Percentiles rank a stretch among this genome's conserved stretches.
phyloP scores from a whole-genome alignment of 2,888 invertebrate genomes.

The Phengaris alcon region DNA sequence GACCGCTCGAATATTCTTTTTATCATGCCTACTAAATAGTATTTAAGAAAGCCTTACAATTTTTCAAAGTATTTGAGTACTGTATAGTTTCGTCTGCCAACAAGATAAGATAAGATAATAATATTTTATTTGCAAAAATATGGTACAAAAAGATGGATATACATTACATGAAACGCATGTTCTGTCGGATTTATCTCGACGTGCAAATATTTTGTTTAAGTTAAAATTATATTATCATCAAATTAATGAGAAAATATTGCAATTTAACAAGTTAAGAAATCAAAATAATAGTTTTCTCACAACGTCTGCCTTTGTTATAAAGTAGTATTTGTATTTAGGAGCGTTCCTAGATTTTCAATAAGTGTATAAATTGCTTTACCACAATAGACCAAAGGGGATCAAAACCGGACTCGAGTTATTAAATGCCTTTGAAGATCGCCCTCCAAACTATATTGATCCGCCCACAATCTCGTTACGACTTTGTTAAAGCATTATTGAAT shows the following conservation, averaged over 20 bases:
- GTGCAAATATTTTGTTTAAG: too few relatives aligned
- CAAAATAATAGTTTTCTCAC: background rate
- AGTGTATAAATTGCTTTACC: slow-evolving; percentile 17
- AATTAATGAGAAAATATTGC: too few relatives aligned
- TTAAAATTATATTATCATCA: too few relatives aligned
- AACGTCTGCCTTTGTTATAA: background rate
- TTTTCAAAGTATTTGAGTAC: background rate
- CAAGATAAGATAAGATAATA: background rate
- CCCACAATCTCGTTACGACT: slow-evolving; percentile 5
- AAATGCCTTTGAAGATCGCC: slow-evolving; percentile 7
- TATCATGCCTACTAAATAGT: too few relatives aligned
- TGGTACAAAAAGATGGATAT: too few relatives aligned
- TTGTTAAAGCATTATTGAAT: background rate
- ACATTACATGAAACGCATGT: too few relatives aligned
- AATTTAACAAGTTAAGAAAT: background rate
- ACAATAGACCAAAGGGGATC: slow-evolving; percentile 26
- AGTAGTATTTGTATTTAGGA: background rate
- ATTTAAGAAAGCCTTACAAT: too few relatives aligned
- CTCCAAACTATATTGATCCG: background rate
- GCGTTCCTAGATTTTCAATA: background rate
- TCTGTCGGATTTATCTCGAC: too few relatives aligned
- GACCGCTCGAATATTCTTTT: too few relatives aligned
- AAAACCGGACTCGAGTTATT: slow-evolving; percentile 20
- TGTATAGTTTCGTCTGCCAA: background rate
- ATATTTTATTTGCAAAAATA: too few relatives aligned